Base-by-base conservation (phyloP, 2,113 vertebrate species). In the Alligator sinensis region DNA sequence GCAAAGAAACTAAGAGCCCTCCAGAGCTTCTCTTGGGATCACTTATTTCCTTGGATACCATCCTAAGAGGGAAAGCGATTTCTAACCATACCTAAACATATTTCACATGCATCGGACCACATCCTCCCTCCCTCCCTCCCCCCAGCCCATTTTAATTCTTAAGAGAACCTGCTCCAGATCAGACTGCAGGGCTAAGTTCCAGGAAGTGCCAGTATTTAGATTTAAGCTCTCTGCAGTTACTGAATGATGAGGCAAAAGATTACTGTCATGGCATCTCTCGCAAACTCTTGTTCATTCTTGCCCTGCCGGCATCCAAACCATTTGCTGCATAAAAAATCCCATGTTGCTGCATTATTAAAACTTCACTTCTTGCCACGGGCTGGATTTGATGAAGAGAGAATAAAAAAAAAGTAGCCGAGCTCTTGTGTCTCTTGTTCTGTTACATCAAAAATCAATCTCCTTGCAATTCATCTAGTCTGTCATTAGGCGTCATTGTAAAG, bases 401-500 rank as follows among this genome's bases (percentile, higher is more conserved):
- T 91, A 54, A 88, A 64, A 90, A 75, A 82, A 82, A 88, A 94
- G 91, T 95, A 95, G 80, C 92, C 28, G 80, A 8, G 94, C 96
- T 87, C 87, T 22, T 6, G 91, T 28, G 94, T 79, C 93, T 94
- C 90, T 85, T 55, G 95, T 82, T 90, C 93, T 60, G 94, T 76
- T 91, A 94, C 95, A 84, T 87, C 88, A 87, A 86, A 93, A 80
- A 96, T 89, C 96, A 25, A 76, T 90, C 96, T 92, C 88, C 97
- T 64, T 98, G 98, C 98, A 98, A 93, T 98, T 98, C 97, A 95
- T 82, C 97, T 90, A 94, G 94, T 97, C 96, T 95, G 97, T 96
- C 98, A 97, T 98, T 98, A 98, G 98, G 98, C 98, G 98, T 98
- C 98, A 98, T 98, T 89, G 97, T 97, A 96, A 97, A 98, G 97